Conservation (phyloP, 2,888 invertebrate genomes). For the Drosophila suboccidentalis region DNA sequence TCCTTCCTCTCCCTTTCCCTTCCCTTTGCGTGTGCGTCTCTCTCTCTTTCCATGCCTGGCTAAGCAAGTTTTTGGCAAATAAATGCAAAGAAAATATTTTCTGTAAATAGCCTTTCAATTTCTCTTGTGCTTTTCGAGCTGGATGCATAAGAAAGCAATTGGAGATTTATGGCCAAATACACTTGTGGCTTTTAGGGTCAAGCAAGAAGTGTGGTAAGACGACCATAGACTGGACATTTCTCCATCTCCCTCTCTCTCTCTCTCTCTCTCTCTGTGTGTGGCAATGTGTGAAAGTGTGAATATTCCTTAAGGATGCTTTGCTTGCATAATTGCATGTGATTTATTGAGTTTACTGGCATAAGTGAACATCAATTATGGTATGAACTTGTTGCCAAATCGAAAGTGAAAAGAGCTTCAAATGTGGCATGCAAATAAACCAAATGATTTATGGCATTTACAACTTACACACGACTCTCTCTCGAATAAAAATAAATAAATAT, state of each 20-base stretch:
- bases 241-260: neutral
- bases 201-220: conserved; percentile 25
- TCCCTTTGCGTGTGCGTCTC: conserved; percentile 3
- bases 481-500: conserved; percentile 19
- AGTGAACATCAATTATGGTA: conserved; percentile 28
- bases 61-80: conserved; percentile 49
- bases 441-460: conserved; percentile 29
- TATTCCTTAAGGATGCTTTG: conserved; percentile 78
- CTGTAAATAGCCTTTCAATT: conserved; percentile 71
- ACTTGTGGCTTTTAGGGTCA: conserved; percentile 72
- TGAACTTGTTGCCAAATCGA: conserved; percentile 44
- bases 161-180: conserved; percentile 74
- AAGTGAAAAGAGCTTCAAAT: conserved; percentile 58
- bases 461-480: neutral
- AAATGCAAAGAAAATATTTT: conserved; percentile 79
- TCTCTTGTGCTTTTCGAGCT: conserved; percentile 20
- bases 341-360: conserved; percentile 65
- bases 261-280: neutral
- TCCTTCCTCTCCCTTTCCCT: neutral
- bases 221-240: conserved; percentile 19
- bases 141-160: conserved; percentile 72
- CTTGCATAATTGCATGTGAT: conserved; percentile 78
- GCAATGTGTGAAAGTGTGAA: conserved; percentile 76
- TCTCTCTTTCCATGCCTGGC: neutral
- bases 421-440: conserved; percentile 8